These are phyloP conservation scores for Bolinopsis microptera DNA, from an alignment of 37 sponge, comb jelly and placozoan genomes.

Conservation along the genomic window DNA sequence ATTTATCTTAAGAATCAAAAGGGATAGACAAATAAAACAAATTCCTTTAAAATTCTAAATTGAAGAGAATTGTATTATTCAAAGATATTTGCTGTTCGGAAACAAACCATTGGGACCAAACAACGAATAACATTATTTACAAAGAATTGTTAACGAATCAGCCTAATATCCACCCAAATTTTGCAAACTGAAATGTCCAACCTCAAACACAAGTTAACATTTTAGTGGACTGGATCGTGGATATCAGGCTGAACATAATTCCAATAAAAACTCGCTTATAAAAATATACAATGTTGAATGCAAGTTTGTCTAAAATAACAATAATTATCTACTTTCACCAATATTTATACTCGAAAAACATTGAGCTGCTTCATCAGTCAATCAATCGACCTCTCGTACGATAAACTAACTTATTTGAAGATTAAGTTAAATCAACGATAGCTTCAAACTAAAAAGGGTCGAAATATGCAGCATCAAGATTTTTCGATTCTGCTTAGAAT, in stretches of 20 bases:
- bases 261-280: conserved; percentile 46
- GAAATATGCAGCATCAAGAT: background rate
- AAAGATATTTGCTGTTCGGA: background rate
- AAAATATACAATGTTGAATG: conserved; percentile 47
- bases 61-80: background rate
- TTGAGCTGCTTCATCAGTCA: background rate
- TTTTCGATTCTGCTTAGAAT: background rate
- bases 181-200: background rate
- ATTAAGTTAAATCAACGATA: no score
- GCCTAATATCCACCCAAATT: background rate
- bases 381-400: background rate
- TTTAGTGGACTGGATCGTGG: background rate
- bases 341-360: background rate
- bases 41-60: background rate
- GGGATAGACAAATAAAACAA: background rate
- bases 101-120: background rate
- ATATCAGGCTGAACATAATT: background rate
- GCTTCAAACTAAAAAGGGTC: no score
- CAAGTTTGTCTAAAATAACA: conserved; percentile 38
- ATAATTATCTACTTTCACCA: conserved; percentile 6
- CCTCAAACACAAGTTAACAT: background rate
- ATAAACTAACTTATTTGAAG: background rate
- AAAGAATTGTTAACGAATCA: background rate
- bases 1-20: no score
- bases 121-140: background rate